phyloP scores from a whole-genome alignment of 2,113 vertebrate species.

The Tapirus terrestris region DNA sequence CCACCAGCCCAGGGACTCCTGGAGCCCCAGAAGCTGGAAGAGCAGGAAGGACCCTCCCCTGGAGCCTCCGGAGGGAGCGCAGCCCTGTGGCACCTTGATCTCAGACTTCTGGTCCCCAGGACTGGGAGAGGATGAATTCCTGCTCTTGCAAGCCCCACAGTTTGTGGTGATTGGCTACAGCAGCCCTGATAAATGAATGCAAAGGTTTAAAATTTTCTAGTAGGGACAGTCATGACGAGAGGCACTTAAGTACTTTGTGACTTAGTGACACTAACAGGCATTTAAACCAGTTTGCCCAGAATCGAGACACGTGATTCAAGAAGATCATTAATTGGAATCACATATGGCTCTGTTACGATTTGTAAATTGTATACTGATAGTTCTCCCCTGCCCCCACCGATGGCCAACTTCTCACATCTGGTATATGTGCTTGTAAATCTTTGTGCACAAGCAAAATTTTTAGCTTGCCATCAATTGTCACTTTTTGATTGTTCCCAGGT shows the following conservation, averaged over 20 bases:
- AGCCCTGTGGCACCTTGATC: rapidly evolving
- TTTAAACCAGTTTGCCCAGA: not conserved
- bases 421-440: not conserved
- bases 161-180: not conserved
- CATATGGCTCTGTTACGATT: not conserved
- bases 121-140: not conserved
- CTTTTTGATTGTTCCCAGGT: not conserved
- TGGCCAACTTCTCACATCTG: not conserved
- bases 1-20: not conserved
- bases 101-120: not conserved
- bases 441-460: not conserved
- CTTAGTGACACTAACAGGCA: too few relatives aligned
- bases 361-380: not conserved
- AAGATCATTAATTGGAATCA: rapidly evolving
- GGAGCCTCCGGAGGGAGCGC: rapidly evolving
- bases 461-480: rapidly evolving
- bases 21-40: not conserved
- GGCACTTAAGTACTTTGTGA: rapidly evolving
- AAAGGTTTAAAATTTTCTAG: too few relatives aligned
- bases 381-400: rapidly evolving
- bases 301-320: rapidly evolving
- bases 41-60: not conserved
- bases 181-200: too few relatives aligned
- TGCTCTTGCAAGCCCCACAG: not conserved
- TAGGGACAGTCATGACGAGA: rapidly evolving